Evolutionary conservation across 1,140 invertebrate species (phyloP), one percentile per base, ranked within the genome.

Genomic region (Scaptomyza hsui): DNA sequence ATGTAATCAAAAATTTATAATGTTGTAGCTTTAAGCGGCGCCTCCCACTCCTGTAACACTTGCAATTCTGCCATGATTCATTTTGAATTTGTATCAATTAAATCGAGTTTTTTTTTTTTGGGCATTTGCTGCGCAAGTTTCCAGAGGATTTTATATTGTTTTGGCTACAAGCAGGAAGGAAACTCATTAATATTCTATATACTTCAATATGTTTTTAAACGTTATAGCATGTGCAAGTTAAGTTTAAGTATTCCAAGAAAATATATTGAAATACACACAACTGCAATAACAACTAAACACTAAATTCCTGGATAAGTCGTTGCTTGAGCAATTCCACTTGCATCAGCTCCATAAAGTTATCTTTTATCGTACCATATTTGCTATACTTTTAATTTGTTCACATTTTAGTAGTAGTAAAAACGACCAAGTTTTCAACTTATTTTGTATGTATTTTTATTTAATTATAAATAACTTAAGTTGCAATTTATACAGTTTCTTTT

Each of bases 381-480:
- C n/a, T 5, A 16, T 39, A 13, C n/a, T 15, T 24, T 24, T 6
- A 24, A 24, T 24, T 24, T 24, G 24, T 24, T 24, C 21, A 32
- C 15, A 18, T 9, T 29, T 0, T 4, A 18, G 18, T 37, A 10
- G 39, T 18, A 16, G 6, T 21, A 19, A 53, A 53, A 15, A 29
- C 12, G 10, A n/a, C 2, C 16, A 39, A 29, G 7, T 56, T 39
- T 59, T 55, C 62, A 65, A 35, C 74, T 63, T 86, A 85, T 81
- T 88, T 88, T 75, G 69, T 88, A 76, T 82, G 55, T 85, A 85
- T 60, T 88, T 86, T 88, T 89, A 82, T 89, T 88, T 89, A 88
- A 82, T 88, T 89, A 88, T 88, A 88, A 88, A 88, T 88, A 89
- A 88, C 82, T 88, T 88, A 88, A 71, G 78, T 80, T 82, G 71